phyloP scores from a whole-genome alignment of 2,797 vertebrate genomes.

The Agapornis canus region DNA sequence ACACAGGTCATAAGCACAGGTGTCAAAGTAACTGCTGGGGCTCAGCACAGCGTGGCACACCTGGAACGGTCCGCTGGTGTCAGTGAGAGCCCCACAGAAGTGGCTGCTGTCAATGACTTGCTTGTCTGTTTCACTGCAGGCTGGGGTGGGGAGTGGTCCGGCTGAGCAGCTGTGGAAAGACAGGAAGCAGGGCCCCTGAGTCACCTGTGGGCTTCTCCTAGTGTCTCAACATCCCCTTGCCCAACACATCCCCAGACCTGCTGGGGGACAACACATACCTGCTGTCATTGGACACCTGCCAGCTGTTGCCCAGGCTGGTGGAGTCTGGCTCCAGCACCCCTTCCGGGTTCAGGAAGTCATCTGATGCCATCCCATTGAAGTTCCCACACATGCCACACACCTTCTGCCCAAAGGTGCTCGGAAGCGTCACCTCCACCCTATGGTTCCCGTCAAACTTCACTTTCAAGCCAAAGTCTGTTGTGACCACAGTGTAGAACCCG shows the following conservation, averaged over 20 bases:
- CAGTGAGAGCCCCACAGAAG: slow-evolving; percentile 63
- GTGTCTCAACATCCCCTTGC: neutral
- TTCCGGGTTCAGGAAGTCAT: slow-evolving; percentile 71
- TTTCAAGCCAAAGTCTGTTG: slow-evolving; percentile 66
- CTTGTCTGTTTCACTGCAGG: slow-evolving; percentile 43
- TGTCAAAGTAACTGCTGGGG: slow-evolving; percentile 46
- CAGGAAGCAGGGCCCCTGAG: neutral
- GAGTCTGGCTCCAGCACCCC: slow-evolving; percentile 63
- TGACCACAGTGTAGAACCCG: slow-evolving; percentile 47
- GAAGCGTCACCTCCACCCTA: slow-evolving; percentile 61
- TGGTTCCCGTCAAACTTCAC: slow-evolving; percentile 71
- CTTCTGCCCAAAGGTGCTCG: slow-evolving; percentile 27
- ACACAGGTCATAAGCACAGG: slow-evolving; percentile 67
- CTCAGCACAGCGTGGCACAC: slow-evolving; percentile 43
- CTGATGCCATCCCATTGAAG: slow-evolving; percentile 58
- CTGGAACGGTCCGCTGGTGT: slow-evolving; percentile 27
- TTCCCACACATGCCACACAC: slow-evolving; percentile 72
- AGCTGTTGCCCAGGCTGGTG: slow-evolving; percentile 72
- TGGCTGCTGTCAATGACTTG: slow-evolving; percentile 33
- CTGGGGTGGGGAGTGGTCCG: neutral
- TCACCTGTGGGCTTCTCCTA: neutral
- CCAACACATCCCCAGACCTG: neutral
- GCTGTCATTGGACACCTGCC: slow-evolving; percentile 64
- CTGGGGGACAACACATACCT: neutral
- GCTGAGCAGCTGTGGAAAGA: slow-evolving; percentile 48